phyloP scores from a whole-genome alignment of 1,140 invertebrate species.

The Drosophila arawakana region DNA sequence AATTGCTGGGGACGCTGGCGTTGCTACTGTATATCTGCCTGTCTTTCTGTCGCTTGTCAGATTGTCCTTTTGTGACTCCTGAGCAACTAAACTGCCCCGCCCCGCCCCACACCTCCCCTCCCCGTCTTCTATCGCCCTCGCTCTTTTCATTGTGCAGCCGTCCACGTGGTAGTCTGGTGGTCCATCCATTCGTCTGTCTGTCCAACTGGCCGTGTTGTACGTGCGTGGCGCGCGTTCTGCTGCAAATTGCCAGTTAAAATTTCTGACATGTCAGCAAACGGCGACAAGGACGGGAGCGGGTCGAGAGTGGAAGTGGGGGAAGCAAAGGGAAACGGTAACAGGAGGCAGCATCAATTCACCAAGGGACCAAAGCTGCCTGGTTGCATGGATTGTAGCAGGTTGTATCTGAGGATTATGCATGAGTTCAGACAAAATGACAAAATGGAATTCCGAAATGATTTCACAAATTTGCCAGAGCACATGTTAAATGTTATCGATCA shows the following conservation, averaged over 20 bases:
- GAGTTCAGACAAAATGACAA: conserved; percentile 3
- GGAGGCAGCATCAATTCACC: conserved; percentile 33
- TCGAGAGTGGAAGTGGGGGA: too few relatives aligned
- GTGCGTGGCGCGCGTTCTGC: conserved; percentile 62
- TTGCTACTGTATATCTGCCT: conserved; percentile 30
- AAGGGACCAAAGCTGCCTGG: not conserved
- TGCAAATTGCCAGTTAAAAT: conserved; percentile 80
- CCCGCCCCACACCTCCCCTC: not conserved
- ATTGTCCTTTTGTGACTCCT: conserved; percentile 53
- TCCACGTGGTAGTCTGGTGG: conserved; percentile 22
- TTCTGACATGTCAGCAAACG: conserved; percentile 78
- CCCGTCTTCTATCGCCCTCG: not conserved
- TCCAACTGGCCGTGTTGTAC: conserved; percentile 43
- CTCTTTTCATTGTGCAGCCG: not conserved
- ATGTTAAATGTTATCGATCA: not conserved
- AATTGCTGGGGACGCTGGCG: conserved; percentile 40
- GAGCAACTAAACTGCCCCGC: conserved; percentile 3
- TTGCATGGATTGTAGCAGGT: conserved; percentile 1
- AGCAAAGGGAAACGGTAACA: too few relatives aligned
- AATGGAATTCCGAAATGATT: not conserved
- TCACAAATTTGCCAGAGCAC: not conserved
- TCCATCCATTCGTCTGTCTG: conserved; percentile 20
- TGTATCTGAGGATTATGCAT: conserved; percentile 17
- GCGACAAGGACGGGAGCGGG: conserved; percentile 18
- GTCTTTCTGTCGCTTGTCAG: conserved; percentile 34